Percentiles rank a stretch among this genome's conserved stretches.
Conservation (phyloP, 2,113 vertebrate genomes). For the Serinus canaria region DNA sequence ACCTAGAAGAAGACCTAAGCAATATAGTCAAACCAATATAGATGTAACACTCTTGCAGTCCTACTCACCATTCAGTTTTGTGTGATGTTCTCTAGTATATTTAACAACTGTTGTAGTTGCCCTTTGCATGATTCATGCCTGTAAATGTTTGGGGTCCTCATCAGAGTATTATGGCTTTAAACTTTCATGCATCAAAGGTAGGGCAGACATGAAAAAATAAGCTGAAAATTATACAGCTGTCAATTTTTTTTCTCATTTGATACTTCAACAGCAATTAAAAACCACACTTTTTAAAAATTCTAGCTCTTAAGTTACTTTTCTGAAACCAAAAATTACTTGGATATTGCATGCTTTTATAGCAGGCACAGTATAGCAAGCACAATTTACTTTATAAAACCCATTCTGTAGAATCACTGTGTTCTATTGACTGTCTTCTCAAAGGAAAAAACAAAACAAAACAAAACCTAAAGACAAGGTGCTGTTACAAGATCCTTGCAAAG, state of each 20-base stretch:
- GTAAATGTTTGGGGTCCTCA: neutral
- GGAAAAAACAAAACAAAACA: neutral
- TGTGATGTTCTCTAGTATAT: neutral
- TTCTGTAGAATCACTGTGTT: neutral
- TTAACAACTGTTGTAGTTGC: neutral
- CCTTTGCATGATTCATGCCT: neutral
- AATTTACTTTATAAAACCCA: neutral
- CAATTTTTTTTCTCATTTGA: neutral
- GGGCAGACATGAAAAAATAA: neutral
- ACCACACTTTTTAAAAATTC: neutral
- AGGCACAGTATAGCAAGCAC: neutral
- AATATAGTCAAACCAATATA: neutral
- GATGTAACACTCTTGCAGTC: neutral
- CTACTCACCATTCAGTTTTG: neutral
- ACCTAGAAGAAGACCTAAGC: neutral
- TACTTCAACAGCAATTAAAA: neutral
- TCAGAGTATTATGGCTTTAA: neutral
- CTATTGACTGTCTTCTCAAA: neutral
- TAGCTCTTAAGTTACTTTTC: neutral
- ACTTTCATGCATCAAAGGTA: neutral
- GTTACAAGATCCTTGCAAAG: neutral
- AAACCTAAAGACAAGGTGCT: neutral
- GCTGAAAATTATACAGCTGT: neutral
- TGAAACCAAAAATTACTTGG: neutral
- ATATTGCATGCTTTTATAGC: neutral